Base-by-base conservation (phyloP, 1,140 invertebrate genomes). In the Scaptodrosophila lebanonensis region DNA sequence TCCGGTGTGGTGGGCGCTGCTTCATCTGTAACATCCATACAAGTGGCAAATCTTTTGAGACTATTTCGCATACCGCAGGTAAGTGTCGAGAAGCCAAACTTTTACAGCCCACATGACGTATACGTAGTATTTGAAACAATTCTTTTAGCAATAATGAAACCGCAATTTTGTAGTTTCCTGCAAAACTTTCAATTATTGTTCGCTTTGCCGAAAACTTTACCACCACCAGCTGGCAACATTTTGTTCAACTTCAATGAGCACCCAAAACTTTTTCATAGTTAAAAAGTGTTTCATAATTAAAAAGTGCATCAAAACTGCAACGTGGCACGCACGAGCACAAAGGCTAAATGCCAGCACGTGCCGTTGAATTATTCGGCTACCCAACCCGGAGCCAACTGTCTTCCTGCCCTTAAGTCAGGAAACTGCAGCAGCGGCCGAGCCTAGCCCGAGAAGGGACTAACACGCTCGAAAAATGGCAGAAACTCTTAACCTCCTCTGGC, bases 31-130 rank as follows among this genome's bases (percentile, higher is more conserved):
- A 98, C 96, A 8, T 98, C 96, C 2, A 97, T 98, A 60, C 96
- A 98, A 90, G 96, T 98, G 13, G 96, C 97, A 27, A 98, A 98
- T 90, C 90, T 98, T 38, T 88, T 98, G 30, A 91, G 97, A 32
- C 91, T 98, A 3, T 98, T 98, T 88, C 95, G 94, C 86, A 98
- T 98, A 87, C 97, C 97, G 9, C 97, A 98, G 92, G 96, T 98
- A 88, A 58, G 36, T 38, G 17, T 8, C 12, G 32, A 16, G 12
- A 13, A 38, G 35, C 49, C 3, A 7, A 32, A 17, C 8, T 13
- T 13, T 7, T 12, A 38, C 36, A 25, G 18, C 17, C 4, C 9
- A 33, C 38, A 43, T 36, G 38, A 7, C 38, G 16, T 25, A 40
- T 35, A 44, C 54, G 22, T 33, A 33, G 27, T 29, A 29, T 6